A percentile compares a stretch with the other conserved stretches of the same genome.
phyloP scores from a whole-genome alignment of 2,888 invertebrate species.

The Acanthosepion esculentum region DNA sequence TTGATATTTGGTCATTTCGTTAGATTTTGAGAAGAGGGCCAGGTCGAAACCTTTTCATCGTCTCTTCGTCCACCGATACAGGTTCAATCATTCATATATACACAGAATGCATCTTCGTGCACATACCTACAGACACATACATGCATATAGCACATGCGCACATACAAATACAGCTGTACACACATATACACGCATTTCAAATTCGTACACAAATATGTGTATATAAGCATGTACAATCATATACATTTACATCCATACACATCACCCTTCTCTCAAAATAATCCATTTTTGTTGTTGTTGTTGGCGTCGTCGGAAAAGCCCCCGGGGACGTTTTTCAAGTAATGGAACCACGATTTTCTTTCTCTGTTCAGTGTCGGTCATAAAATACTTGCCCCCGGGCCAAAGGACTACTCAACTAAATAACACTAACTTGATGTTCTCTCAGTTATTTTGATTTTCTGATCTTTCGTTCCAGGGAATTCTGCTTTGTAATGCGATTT shows the following conservation, averaged over 20 bases:
- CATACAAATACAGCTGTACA: neutral
- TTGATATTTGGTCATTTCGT: too few relatives aligned
- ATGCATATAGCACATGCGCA: neutral
- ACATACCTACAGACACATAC: neutral
- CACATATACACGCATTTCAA: neutral
- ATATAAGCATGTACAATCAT: neutral
- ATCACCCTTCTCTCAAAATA: neutral
- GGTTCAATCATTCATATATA: too few relatives aligned
- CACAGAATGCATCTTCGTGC: neutral
- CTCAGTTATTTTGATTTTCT: neutral
- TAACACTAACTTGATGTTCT: neutral
- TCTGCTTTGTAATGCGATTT: neutral
- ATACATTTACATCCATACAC: neutral
- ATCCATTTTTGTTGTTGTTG: neutral
- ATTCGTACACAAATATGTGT: neutral
- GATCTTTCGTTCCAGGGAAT: neutral
- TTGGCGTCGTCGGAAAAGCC: neutral
- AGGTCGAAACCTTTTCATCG: too few relatives aligned
- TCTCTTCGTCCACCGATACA: too few relatives aligned
- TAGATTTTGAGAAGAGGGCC: too few relatives aligned
- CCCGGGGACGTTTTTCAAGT: neutral
- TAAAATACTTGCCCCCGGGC: neutral
- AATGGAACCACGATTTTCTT: neutral
- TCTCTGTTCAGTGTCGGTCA: neutral
- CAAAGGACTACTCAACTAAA: neutral